Base-by-base conservation (phyloP, 2,888 invertebrate genomes). In the Isoperla grammatica region DNA sequence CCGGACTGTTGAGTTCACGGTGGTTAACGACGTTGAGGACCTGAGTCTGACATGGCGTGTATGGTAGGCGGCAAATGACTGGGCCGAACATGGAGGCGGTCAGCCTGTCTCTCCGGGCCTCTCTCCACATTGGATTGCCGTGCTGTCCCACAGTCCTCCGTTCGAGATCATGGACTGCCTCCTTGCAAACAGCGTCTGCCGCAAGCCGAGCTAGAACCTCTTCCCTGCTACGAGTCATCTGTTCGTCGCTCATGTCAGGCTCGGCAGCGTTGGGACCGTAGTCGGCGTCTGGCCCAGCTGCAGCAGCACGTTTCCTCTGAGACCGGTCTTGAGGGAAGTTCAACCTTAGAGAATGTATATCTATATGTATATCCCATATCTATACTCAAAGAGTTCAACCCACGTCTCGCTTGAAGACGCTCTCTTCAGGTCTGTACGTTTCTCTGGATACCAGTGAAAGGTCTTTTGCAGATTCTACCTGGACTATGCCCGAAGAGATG, bases 271-370 rank as follows among this genome's bases (percentile, higher is more conserved):
- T 6, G 3, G 46, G 46, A 1, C 46, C 46, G 9, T 46, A 46
- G 20, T 46, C 46, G 22, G 46, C 46, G 46, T 46, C 46, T 8
- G 46, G 46, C 5, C 46, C 46, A 4, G 46, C 46, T 9, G 45
- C 45, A 2, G 2, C 4, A 4, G 4, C 6, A 6, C 12, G 22
- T 22, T 22, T 46, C 46, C 20, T 17, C 6, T 22, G 13, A 5
- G 46, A n/a, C 20, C 20, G 22, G 20, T 46, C 8, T 29, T 29
- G 5, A 29, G 4, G 29, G 29, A 29, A 29, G 29, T 9, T n/a
- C 11, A 46, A 9, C 17, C 46, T n/a, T n/a, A n/a, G n/a, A n/a
- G n/a, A n/a, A n/a, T n/a, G n/a, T n/a, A n/a, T n/a, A n/a, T n/a
- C n/a, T n/a, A n/a, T n/a, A n/a, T n/a, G n/a, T n/a, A n/a, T n/a